Conservation (phyloP, 2,113 vertebrate genomes). For the Otis tarda region DNA sequence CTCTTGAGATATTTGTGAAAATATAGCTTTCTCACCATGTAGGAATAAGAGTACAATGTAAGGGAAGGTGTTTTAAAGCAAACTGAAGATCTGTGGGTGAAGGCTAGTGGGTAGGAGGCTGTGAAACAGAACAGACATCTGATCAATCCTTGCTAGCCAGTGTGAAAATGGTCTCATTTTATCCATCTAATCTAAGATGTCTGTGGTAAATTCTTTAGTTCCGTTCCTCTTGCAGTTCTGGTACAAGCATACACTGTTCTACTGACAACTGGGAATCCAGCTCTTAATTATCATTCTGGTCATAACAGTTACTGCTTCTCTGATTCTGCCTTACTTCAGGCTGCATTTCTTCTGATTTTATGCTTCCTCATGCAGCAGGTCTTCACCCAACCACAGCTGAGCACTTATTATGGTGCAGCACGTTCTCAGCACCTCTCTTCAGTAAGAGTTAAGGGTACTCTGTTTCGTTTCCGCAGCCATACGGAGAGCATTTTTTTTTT, state of each 20-base stretch:
- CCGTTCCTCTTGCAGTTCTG: neutral
- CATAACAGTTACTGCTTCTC: neutral
- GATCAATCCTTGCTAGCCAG: neutral
- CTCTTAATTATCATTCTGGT: conserved; percentile 33
- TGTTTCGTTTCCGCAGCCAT: neutral
- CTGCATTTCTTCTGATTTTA: neutral
- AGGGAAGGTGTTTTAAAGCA: neutral
- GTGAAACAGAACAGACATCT: neutral
- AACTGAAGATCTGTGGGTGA: neutral
- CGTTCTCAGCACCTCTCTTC: neutral
- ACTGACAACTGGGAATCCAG: neutral
- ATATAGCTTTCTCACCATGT: neutral
- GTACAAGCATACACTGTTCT: neutral
- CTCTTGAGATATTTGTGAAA: neutral
- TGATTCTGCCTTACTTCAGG: neutral
- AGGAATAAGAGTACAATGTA: neutral
- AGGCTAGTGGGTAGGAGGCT: neutral
- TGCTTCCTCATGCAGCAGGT: neutral
- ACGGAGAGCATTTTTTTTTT: neutral
- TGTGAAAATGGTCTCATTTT: neutral
- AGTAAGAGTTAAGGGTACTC: neutral
- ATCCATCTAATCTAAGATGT: neutral
- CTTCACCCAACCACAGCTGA: neutral
- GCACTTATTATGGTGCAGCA: neutral
- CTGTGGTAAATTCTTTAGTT: neutral